Conservation (phyloP, 2,797 vertebrate genomes). For the Gobio occitaniae region DNA sequence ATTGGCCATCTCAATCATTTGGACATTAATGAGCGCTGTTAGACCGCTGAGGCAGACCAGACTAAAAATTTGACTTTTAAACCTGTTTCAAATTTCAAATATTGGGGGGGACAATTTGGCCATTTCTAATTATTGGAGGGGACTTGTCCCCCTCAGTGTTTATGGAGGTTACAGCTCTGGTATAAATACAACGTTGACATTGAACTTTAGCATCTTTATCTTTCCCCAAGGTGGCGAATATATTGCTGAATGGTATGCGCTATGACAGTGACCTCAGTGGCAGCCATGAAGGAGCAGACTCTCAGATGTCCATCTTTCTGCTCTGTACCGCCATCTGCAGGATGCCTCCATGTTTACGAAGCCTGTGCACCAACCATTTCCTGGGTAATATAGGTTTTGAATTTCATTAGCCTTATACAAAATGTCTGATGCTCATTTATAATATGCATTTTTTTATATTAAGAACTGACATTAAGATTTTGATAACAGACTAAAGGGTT, state of each 20-base stretch:
- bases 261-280: slow-evolving; percentile 93
- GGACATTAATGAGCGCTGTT: no score
- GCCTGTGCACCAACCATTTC: slow-evolving; percentile 98
- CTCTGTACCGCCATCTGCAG: slow-evolving; percentile 93
- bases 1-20: no score
- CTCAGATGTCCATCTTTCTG: slow-evolving; percentile 88
- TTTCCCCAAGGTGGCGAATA: slow-evolving; percentile 90
- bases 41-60: no score
- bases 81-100: no score
- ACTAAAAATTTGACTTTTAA: no score
- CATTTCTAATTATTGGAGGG: no score
- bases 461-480: background rate
- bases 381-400: slow-evolving; percentile 81
- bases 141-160: no score
- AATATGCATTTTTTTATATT: background rate
- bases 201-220: background rate
- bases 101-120: no score
- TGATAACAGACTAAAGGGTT: background rate
- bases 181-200: background rate
- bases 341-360: slow-evolving; percentile 93
- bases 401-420: slow-evolving; percentile 19
- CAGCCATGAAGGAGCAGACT: slow-evolving; percentile 80
- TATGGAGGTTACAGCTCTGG: no score
- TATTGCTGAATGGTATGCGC: slow-evolving; percentile 93
- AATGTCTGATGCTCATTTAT: background rate